Evolutionary conservation across 2,113 vertebrate species (phyloP).

Genomic region (Anas platyrhynchos): DNA sequence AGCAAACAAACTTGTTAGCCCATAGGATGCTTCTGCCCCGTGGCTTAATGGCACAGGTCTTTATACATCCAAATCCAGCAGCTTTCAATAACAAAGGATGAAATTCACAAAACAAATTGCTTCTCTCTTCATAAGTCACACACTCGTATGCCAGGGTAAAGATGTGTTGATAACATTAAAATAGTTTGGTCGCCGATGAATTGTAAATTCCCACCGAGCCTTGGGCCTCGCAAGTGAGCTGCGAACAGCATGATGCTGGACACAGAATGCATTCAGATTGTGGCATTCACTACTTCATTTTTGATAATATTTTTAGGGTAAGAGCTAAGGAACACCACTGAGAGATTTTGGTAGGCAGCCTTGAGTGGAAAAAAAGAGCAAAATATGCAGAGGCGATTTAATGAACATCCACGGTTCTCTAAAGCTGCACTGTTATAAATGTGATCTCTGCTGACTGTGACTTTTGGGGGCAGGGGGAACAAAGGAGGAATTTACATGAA

Average conservation of each 20-base stretch:
- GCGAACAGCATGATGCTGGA: conserved; percentile 57
- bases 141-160: conserved; percentile 64
- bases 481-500: neutral
- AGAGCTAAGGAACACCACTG: conserved; percentile 55
- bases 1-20: conserved; percentile 75
- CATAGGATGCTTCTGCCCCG: conserved; percentile 72
- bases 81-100: conserved; percentile 81
- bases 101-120: conserved; percentile 83
- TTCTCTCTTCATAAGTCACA: conserved; percentile 69
- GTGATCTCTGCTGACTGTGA: neutral
- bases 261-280: conserved; percentile 61
- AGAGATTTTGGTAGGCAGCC: conserved; percentile 55
- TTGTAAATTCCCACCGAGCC: conserved; percentile 75
- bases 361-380: neutral
- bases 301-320: conserved; percentile 40
- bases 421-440: neutral
- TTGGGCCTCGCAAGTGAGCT: conserved; percentile 48
- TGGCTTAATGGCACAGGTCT: conserved; percentile 78
- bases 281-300: conserved; percentile 3
- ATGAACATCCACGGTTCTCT: conserved; percentile 38
- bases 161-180: conserved; percentile 79
- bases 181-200: conserved; percentile 76
- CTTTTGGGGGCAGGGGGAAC: neutral
- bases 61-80: conserved; percentile 79
- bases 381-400: conserved; percentile 58